phyloP scores from a whole-genome alignment of 2,888 invertebrate species.

The Cremastinae sp. region DNA sequence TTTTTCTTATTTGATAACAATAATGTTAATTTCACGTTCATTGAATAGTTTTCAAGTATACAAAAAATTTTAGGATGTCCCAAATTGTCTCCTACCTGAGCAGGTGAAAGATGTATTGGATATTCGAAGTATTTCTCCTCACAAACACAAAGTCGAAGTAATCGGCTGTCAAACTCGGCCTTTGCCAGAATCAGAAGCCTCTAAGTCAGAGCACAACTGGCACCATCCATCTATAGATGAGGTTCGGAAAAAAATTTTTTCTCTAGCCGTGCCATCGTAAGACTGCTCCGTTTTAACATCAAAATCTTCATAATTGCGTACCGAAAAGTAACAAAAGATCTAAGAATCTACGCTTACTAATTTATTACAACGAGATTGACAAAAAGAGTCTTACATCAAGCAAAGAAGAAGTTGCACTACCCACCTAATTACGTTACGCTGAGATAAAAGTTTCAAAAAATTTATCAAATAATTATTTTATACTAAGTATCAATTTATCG shows the following conservation, averaged over 20 bases:
- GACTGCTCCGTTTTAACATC: conserved; percentile 10
- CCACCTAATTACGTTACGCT: conserved; percentile 23
- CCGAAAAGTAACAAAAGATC: conserved; percentile 59
- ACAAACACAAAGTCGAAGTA: conserved; percentile 77
- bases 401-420: conserved; percentile 8
- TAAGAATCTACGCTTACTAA: conserved; percentile 54
- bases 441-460: conserved; percentile 18
- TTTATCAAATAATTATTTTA: conserved; percentile 2
- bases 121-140: conserved; percentile 76
- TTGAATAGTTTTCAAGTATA: background rate
- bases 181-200: conserved; percentile 62
- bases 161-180: conserved; percentile 75
- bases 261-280: conserved; percentile 68
- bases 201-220: conserved; percentile 64
- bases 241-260: conserved; percentile 73
- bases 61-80: conserved; percentile 71
- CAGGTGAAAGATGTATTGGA: conserved; percentile 78
- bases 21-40: background rate
- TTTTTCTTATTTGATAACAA: no score
- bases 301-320: conserved; percentile 29
- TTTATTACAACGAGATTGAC: conserved; percentile 49
- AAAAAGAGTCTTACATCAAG: conserved; percentile 42
- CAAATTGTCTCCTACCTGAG: conserved; percentile 73
- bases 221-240: conserved; percentile 70
- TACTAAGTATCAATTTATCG: no score